phyloP scores from a whole-genome alignment of 2,113 vertebrate genomes.

The Eira barbara region DNA sequence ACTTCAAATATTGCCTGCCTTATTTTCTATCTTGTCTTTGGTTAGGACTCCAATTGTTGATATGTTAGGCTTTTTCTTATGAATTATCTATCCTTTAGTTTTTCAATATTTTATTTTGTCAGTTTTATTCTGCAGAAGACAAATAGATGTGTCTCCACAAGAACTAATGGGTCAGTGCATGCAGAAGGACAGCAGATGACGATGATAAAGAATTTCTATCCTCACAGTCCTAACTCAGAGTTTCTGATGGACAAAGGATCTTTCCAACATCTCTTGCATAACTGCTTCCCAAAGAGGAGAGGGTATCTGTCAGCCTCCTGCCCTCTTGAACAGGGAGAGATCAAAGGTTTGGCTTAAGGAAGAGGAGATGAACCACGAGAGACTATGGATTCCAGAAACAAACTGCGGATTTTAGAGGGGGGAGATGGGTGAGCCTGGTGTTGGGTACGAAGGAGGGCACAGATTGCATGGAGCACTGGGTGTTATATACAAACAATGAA shows the following conservation, averaged over 20 bases:
- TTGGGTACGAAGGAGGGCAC: no score
- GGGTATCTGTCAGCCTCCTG: neutral
- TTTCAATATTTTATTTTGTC: neutral
- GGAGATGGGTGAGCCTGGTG: no score
- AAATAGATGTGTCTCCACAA: accelerated
- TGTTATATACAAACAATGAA: no score
- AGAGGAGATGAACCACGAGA: no score
- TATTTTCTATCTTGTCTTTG: neutral
- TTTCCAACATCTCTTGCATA: no score
- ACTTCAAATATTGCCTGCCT: neutral
- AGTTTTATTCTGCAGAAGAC: neutral
- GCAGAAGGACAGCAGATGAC: no score
- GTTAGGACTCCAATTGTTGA: neutral
- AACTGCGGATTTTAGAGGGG: no score
- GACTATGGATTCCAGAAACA: no score
- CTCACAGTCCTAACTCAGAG: neutral
- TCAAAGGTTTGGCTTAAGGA: no score
- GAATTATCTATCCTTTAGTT: neutral
- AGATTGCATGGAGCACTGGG: no score
- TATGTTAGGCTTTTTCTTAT: neutral
- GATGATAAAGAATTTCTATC: neutral
- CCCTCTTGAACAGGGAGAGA: neutral
- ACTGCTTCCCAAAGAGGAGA: no score
- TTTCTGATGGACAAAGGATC: neutral
- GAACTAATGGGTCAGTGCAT: no score